A percentile compares a stretch with the other conserved stretches of the same genome.
Conservation (phyloP, 2,113 vertebrate genomes). For the Microtus montanus region DNA sequence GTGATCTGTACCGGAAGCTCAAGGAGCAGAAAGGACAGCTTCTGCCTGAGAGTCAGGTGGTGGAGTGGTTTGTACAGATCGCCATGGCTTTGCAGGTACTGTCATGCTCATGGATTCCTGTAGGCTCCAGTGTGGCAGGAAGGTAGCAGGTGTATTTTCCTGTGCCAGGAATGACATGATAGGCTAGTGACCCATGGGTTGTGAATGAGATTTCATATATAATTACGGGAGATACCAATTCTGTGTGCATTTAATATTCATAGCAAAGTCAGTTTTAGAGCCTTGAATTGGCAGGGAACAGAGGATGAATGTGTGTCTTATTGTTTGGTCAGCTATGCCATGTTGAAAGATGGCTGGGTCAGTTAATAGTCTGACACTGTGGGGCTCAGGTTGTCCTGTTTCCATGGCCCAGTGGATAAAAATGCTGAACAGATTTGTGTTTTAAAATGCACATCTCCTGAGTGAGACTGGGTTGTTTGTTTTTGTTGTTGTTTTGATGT, state of each 20-base stretch:
- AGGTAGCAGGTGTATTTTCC: neutral
- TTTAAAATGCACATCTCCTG: neutral
- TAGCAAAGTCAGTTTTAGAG: constrained; percentile 29
- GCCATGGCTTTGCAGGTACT: constrained; percentile 97
- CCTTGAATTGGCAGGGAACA: neutral
- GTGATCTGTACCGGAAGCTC: constrained; percentile 96
- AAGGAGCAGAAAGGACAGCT: constrained; percentile 95
- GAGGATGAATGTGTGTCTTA: neutral
- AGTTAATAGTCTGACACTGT: neutral
- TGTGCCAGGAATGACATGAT: no score
- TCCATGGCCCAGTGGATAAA: neutral
- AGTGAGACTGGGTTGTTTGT: neutral
- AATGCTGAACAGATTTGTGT: constrained; percentile 26
- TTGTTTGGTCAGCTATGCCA: neutral
- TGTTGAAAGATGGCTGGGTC: neutral
- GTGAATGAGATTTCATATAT: constrained; percentile 12
- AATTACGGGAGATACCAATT: neutral
- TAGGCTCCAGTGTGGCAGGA: neutral
- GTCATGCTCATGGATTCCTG: neutral
- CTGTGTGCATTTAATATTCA: constrained; percentile 24
- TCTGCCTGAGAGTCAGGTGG: constrained; percentile 93
- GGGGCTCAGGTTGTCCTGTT: neutral
- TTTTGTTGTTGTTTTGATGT: no score
- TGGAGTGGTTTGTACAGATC: constrained; percentile 99
- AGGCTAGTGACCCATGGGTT: neutral